Evolutionary conservation across 2,797 vertebrate genomes (phyloP).

Genomic region (Clamator glandarius): DNA sequence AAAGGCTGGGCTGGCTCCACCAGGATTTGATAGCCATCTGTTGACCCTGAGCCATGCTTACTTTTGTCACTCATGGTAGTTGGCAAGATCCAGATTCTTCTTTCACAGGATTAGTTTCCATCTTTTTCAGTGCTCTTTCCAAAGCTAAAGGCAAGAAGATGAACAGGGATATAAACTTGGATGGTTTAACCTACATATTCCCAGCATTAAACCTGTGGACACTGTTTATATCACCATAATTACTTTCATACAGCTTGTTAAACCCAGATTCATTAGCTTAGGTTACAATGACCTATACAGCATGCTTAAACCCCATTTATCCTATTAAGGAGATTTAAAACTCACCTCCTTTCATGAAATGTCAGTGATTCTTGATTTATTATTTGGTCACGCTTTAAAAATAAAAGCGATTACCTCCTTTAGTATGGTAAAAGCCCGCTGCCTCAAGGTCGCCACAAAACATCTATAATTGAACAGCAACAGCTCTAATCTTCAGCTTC

Average conservation of each 20-base stretch:
- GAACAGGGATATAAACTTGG: background rate
- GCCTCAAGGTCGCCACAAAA: conserved; percentile 42
- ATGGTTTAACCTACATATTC: background rate
- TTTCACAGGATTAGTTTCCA: background rate
- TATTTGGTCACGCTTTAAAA: conserved; percentile 39
- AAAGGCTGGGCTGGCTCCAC: background rate
- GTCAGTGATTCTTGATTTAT: conserved; percentile 41
- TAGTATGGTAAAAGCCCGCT: background rate
- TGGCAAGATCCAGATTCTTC: background rate
- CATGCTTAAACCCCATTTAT: conserved; percentile 59
- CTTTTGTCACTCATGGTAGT: background rate
- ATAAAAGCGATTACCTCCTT: conserved; percentile 46
- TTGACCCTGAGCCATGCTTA: background rate
- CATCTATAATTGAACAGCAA: background rate
- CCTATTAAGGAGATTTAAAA: conserved; percentile 50
- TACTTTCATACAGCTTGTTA: conserved; percentile 19
- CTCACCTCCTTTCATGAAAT: conserved; percentile 21
- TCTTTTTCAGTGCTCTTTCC: background rate
- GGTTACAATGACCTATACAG: conserved; percentile 60
- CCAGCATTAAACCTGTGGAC: background rate
- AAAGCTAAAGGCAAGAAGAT: background rate
- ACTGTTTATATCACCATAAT: background rate
- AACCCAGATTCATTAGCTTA: conserved; percentile 45
- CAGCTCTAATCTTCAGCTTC: background rate
- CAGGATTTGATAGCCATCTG: background rate